Evolutionary conservation across 2,797 vertebrate genomes (phyloP).

Genomic region (Mormyrops attenuatus): DNA sequence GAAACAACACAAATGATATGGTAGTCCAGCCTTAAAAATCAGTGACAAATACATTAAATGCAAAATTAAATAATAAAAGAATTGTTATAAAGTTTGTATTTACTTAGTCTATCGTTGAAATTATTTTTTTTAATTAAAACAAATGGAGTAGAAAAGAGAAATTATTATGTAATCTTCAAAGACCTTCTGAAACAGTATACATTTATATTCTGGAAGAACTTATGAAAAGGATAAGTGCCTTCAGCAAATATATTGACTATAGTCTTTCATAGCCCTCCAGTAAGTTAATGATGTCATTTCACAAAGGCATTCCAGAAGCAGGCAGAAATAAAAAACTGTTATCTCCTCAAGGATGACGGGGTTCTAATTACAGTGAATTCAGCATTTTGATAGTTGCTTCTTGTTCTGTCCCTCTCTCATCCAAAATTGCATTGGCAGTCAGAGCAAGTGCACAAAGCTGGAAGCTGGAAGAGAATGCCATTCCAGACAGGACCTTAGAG

Average conservation of each 20-base stretch:
- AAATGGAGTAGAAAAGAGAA: not conserved
- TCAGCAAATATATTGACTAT: not conserved
- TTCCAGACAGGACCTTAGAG: not conserved
- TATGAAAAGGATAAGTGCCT: conserved; percentile 3
- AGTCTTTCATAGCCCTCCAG: not conserved
- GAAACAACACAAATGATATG: not conserved
- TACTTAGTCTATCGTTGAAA: not conserved
- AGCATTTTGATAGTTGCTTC: not conserved
- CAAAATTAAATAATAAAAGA: not conserved
- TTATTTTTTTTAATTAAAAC: not conserved
- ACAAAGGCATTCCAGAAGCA: conserved; percentile 13
- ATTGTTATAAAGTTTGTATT: not conserved
- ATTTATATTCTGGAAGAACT: not conserved
- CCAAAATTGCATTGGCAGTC: not conserved
- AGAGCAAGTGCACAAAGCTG: not conserved
- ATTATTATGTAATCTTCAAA: not conserved
- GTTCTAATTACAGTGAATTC: not conserved
- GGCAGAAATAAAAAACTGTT: not conserved
- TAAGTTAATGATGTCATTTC: conserved; percentile 16
- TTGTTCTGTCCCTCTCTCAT: not conserved
- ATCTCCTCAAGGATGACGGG: not conserved
- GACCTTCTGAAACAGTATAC: not conserved
- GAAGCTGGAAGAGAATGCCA: not conserved
- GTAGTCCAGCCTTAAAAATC: not conserved
- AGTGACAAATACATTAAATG: not conserved